phyloP scores from a whole-genome alignment of 2,797 vertebrate genomes.

The Morelia viridis region DNA sequence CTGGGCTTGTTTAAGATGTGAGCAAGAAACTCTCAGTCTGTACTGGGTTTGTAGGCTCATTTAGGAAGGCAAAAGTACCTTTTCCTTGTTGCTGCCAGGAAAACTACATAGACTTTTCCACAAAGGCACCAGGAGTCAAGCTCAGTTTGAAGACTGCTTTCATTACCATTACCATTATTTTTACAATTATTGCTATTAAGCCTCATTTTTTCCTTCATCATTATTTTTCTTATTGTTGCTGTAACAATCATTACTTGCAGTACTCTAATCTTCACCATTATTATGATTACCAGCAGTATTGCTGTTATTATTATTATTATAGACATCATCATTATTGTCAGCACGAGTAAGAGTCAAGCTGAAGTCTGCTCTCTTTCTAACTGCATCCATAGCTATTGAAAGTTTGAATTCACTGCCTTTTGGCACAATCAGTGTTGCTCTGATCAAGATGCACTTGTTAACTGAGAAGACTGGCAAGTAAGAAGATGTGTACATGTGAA shows the following conservation, averaged over 20 bases:
- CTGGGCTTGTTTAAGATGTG: not conserved
- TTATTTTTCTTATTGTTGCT: not conserved
- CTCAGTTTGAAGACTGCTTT: not conserved
- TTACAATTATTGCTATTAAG: not conserved
- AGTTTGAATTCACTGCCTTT: not conserved
- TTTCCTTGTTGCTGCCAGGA: not conserved
- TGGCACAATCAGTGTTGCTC: not conserved
- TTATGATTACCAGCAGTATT: not conserved
- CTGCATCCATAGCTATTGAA: not conserved
- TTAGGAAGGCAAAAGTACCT: no score
- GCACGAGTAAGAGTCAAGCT: not conserved
- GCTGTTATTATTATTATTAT: not conserved
- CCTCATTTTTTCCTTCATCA: not conserved
- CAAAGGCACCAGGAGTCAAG: not conserved
- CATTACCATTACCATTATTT: not conserved
- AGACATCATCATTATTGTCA: not conserved
- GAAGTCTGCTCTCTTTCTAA: not conserved
- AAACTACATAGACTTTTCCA: not conserved
- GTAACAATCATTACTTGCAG: not conserved
- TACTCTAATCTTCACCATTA: not conserved
- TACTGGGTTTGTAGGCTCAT: not conserved
- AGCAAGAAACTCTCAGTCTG: not conserved
- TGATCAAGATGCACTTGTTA: not conserved
- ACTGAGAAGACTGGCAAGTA: not conserved
- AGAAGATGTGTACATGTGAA: not conserved